These are phyloP conservation scores for Heterochromis multidens DNA, from an alignment of 2,113 vertebrate species.

Conservation along the genomic window DNA sequence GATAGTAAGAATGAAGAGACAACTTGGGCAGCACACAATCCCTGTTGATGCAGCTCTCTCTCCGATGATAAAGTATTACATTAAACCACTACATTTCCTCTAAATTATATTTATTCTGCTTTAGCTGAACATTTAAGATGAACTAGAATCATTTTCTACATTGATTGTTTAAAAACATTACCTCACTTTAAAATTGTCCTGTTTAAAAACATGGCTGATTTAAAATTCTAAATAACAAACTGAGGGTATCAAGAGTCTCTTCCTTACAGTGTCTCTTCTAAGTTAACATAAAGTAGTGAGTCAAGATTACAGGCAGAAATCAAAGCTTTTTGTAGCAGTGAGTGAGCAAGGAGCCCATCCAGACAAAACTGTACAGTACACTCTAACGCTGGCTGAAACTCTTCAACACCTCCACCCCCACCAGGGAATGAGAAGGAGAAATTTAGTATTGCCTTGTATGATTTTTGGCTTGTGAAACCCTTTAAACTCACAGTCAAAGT, in stretches of 20 bases:
- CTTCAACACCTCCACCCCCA: conserved; percentile 35
- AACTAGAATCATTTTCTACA: not conserved
- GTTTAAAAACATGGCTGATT: not conserved
- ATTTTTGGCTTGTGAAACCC: not conserved
- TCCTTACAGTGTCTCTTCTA: not conserved
- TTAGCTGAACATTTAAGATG: not conserved
- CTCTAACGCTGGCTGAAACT: not conserved
- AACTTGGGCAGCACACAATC: not conserved
- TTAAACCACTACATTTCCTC: not conserved
- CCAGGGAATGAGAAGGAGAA: not conserved
- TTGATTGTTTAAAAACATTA: not conserved
- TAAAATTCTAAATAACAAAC: not conserved
- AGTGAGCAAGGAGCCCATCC: not conserved
- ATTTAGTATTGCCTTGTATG: not conserved
- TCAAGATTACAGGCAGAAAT: not conserved
- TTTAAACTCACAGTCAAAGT: not conserved
- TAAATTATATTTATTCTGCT: not conserved
- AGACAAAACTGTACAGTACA: not conserved
- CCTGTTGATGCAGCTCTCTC: not conserved
- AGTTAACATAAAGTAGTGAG: not conserved
- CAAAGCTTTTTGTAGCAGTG: not conserved
- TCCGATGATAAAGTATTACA: not conserved
- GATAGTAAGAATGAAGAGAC: not conserved
- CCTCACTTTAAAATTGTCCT: not conserved
- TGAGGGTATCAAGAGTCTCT: not conserved